Conservation (phyloP, 2,797 vertebrate species). For the Enteromius trimaculatus region DNA sequence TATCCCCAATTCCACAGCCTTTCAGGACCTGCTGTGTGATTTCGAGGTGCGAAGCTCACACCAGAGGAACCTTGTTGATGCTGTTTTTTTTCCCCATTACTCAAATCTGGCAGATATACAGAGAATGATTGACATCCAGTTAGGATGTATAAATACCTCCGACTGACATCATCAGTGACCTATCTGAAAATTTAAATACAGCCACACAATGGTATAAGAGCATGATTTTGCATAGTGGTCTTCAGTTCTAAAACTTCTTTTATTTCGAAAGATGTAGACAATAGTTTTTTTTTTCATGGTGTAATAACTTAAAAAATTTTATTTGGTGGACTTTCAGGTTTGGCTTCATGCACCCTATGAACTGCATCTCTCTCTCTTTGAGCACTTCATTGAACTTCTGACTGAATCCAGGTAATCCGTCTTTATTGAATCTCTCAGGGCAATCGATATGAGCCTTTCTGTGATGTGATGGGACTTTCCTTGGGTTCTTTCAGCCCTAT, state of each 20-base stretch:
- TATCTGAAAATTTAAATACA: background rate
- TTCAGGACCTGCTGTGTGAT: conserved; percentile 98
- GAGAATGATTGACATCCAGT: background rate
- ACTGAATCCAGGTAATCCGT: conserved; percentile 91
- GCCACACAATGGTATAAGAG: background rate
- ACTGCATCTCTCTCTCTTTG: conserved; percentile 96
- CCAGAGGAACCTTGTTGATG: background rate
- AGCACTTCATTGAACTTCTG: conserved; percentile 97
- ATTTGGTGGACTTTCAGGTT: conserved; percentile 79
- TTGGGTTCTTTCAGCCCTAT: background rate
- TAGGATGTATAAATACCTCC: background rate
- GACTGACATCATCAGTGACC: conserved; percentile 7
- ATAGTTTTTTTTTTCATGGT: background rate
- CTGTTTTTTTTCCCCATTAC: background rate
- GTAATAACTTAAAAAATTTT: background rate
- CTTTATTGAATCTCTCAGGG: background rate
- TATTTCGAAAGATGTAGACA: background rate
- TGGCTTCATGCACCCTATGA: conserved; percentile 99
- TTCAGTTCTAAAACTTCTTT: background rate
- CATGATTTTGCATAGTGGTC: background rate
- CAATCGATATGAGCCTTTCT: conserved; percentile 9
- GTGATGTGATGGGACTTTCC: background rate
- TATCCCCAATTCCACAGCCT: conserved; percentile 97
- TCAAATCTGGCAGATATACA: background rate
- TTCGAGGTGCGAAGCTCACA: conserved; percentile 85